These are phyloP conservation scores for Macrophya annulata DNA, from an alignment of 2,888 invertebrate genomes.

Conservation along the genomic window DNA sequence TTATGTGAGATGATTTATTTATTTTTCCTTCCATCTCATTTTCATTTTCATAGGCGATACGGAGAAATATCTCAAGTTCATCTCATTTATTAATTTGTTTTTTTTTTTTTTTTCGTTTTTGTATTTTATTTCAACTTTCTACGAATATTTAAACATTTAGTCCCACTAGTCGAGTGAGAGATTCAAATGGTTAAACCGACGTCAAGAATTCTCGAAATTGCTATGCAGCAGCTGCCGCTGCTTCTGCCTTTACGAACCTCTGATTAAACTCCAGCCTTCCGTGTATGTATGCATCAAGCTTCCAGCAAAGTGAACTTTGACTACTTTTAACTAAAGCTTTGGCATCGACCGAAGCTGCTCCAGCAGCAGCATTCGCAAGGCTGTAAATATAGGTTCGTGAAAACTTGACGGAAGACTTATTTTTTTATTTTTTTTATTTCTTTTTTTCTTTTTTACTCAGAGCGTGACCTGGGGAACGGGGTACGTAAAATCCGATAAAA, in stretches of 20 bases:
- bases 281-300: neutral
- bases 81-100: neutral
- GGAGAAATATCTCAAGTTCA: neutral
- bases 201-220: conserved; percentile 8
- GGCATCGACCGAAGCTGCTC: neutral
- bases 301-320: conserved; percentile 28
- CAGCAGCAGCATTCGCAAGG: neutral
- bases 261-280: conserved; percentile 46
- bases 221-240: conserved; percentile 12
- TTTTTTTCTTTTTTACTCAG: neutral
- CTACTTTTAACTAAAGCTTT: conserved; percentile 34
- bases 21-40: neutral
- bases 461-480: neutral
- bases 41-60: neutral
- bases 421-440: too few species aligned
- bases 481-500: neutral
- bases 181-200: neutral
- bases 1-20: neutral
- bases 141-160: neutral
- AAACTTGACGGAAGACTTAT: neutral
- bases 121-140: neutral
- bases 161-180: neutral
- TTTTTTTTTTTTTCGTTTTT: neutral
- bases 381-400: neutral
- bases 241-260: conserved; percentile 3